Base-by-base conservation (phyloP, 2,113 vertebrate species). In the Solenodon paradoxus region DNA sequence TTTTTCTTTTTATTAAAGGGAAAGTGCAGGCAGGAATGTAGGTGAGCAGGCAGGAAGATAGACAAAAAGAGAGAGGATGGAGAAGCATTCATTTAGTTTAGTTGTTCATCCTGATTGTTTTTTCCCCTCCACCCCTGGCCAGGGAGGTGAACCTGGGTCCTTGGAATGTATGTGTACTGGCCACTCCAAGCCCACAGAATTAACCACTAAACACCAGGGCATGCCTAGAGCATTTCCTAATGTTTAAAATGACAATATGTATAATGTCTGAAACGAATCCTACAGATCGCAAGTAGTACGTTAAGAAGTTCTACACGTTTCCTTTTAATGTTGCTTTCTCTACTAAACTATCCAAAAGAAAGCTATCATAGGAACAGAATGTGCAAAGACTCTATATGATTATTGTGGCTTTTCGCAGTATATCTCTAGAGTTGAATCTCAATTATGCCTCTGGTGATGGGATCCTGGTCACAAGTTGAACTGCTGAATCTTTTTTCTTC, bases 401-500 rank as follows among this genome's bases (percentile, higher is more conserved):
- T 71, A 55, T 49, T 81, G 38, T 82, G 75, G 3, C 49, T 75
- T 90, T 74, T 88, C 45, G 24, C 16, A 15, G 30, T 63, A 22
- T 45, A 47, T 63, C 35, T 77, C 61, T 15, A 77, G 69, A 75
- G 17, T 20, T 95, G 78, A 93, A 92, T 57, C 20, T 96, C 64
- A 78, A 40, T 84, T 32, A 30, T 91, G 7, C 12, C 28, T 32
- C 26, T 75, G 28, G 19, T 26, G 32, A 72, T 81, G 9, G 7
- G 81, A 80, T 90, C 82, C 66, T 28, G 30, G 17, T 26, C 28
- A 71, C 35, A 77, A 84, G 12, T 9, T 81, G 40, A 94, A 55
- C 40, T 24, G 47, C 66, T 64, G 63, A 69, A 72, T 91, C 22
- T 89, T 94, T 98, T 92, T 94, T 83, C 64, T 59, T 38, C 40